phyloP scores from a whole-genome alignment of 2,888 invertebrate genomes.

The Miltochrista miniata region DNA sequence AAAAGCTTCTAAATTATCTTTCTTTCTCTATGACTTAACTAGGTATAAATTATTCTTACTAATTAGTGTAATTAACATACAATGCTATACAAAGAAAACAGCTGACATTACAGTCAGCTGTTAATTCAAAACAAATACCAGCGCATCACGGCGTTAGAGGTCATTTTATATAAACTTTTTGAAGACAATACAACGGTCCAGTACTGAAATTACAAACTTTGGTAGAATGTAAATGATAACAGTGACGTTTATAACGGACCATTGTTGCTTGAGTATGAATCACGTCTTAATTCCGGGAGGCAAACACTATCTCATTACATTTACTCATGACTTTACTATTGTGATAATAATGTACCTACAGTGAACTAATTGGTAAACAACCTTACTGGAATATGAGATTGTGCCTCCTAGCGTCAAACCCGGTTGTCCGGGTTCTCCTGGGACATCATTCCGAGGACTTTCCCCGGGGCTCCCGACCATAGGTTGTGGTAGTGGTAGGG shows the following conservation, averaged over 20 bases:
- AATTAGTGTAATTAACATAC: no score
- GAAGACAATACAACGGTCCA: conserved; percentile 4
- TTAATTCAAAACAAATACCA: conserved; percentile 10
- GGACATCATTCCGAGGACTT: no score
- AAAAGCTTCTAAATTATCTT: no score
- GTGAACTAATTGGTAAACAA: conserved; percentile 16
- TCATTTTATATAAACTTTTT: conserved; percentile 7
- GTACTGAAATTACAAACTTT: conserved; percentile 32
- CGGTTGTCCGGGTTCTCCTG: no score
- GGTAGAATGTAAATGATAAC: conserved; percentile 40
- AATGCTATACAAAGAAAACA: no score
- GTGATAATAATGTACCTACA: conserved; percentile 32
- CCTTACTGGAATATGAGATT: no score
- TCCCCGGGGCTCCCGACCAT: no score
- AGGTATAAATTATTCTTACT: neutral
- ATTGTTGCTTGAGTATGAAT: conserved; percentile 50
- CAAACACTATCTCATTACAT: conserved; percentile 50
- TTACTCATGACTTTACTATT: conserved; percentile 50
- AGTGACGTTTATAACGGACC: conserved; percentile 37
- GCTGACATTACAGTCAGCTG: conserved; percentile 1
- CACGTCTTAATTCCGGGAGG: conserved; percentile 53
- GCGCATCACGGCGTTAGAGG: conserved; percentile 9
- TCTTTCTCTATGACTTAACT: no score
- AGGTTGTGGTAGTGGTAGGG: no score
- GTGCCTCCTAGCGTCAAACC: no score